These are phyloP conservation scores for Salvelinus alpinus DNA, from an alignment of 2,113 vertebrate species.

Conservation along the genomic window DNA sequence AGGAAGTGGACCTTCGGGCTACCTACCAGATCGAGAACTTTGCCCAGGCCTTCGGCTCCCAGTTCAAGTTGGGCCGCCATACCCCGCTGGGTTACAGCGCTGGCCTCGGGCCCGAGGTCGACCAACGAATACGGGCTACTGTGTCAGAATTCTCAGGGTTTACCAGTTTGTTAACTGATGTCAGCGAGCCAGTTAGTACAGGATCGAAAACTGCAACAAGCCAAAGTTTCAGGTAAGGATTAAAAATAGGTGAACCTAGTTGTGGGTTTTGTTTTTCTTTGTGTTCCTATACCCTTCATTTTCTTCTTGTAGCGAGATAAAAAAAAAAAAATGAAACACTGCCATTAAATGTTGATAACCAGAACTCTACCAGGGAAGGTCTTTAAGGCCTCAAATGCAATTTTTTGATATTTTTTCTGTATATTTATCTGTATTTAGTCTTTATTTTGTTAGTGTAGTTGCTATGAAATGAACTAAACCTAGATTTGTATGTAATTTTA, in stretches of 20 bases:
- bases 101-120: constrained; percentile 77
- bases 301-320: constrained; percentile 80
- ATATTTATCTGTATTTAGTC: constrained; percentile 86
- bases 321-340: constrained; percentile 79
- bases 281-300: constrained; percentile 62
- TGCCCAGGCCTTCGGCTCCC: constrained; percentile 98
- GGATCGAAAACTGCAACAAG: constrained; percentile 98
- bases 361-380: constrained; percentile 93
- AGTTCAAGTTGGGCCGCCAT: constrained; percentile 96
- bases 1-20: constrained; percentile 86
- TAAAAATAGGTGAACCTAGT: constrained; percentile 72
- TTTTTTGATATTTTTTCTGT: constrained; percentile 71
- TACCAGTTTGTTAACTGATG: constrained; percentile 98
- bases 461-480: constrained; percentile 82
- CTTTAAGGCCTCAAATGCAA: constrained; percentile 98
- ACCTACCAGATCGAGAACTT: constrained; percentile 99
- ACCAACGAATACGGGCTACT: constrained; percentile 96
- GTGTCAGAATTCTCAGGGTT: constrained; percentile 99
- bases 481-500: constrained; percentile 86
- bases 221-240: constrained; percentile 99
- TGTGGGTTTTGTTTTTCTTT: constrained; percentile 67
- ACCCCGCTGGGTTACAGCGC: constrained; percentile 91
- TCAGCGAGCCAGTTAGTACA: constrained; percentile 96
- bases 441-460: constrained; percentile 87
- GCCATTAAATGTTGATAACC: constrained; percentile 98